Percentiles rank a stretch among this genome's conserved stretches.
Evolutionary conservation across 2,113 vertebrate species (phyloP).

Genomic region (Recurvirostra avosetta): DNA sequence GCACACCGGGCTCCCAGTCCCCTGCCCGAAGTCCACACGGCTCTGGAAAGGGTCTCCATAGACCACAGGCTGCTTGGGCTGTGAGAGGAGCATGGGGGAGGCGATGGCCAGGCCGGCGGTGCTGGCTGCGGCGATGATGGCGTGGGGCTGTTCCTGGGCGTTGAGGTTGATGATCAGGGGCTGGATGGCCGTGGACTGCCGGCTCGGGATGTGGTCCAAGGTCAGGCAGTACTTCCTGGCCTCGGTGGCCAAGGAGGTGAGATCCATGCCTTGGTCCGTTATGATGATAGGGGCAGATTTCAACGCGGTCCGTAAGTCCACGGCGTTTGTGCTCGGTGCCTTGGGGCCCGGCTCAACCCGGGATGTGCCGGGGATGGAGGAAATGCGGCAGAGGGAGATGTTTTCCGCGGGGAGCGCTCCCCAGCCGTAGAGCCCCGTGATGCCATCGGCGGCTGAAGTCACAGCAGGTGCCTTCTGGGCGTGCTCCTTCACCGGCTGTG

Average conservation of each 20-base stretch:
- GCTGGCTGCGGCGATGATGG: conserved; percentile 82
- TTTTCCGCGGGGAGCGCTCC: conserved; percentile 87
- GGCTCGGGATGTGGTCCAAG: conserved; percentile 80
- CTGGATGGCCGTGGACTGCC: conserved; percentile 91
- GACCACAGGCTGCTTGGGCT: conserved; percentile 86
- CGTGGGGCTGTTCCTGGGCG: conserved; percentile 89
- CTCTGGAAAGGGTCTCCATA: conserved; percentile 96
- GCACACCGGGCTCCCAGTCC: conserved; percentile 87
- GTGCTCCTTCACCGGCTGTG: conserved; percentile 63
- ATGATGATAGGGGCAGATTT: conserved; percentile 93
- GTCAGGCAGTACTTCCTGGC: conserved; percentile 89
- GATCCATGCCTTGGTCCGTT: conserved; percentile 97
- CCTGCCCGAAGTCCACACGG: conserved; percentile 91
- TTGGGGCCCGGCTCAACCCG: conserved; percentile 84
- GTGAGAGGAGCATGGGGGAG: conserved; percentile 86
- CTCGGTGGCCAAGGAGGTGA: conserved; percentile 92
- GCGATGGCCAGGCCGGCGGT: conserved; percentile 88
- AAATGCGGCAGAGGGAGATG: conserved; percentile 89
- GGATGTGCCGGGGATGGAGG: conserved; percentile 85
- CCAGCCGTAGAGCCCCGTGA: conserved; percentile 79
- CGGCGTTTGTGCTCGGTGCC: conserved; percentile 75
- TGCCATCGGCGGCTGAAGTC: conserved; percentile 68
- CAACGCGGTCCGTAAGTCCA: conserved; percentile 88
- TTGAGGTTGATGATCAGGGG: conserved; percentile 96
- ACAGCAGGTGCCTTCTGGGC: conserved; percentile 68